Evolutionary conservation across 2,888 invertebrate genomes (phyloP).

Genomic region (Zootermopsis nevadensis): DNA sequence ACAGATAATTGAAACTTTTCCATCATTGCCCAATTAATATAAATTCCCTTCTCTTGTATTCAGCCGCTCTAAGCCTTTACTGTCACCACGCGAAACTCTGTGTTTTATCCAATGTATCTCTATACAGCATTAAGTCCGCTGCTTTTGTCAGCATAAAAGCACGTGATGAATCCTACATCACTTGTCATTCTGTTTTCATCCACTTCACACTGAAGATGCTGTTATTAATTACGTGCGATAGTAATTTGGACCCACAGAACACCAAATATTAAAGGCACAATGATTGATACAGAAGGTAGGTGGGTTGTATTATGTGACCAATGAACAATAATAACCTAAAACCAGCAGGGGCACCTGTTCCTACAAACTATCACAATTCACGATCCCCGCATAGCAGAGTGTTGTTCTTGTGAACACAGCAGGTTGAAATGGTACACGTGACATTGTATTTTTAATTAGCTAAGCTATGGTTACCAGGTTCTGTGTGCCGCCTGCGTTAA

Average conservation of each 20-base stretch:
- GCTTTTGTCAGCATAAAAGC: not conserved
- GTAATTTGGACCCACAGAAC: not conserved
- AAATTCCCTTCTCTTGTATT: not conserved
- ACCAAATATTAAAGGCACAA: constrained; percentile 18
- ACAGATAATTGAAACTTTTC: not conserved
- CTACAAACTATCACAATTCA: not conserved
- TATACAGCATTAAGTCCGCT: constrained; percentile 15
- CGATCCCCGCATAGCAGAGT: too few relatives aligned
- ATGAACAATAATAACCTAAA: not conserved
- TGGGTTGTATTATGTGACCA: not conserved
- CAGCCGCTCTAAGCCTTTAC: not conserved
- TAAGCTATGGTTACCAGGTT: too few relatives aligned
- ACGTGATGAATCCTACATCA: constrained; percentile 13
- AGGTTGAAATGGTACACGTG: too few relatives aligned
- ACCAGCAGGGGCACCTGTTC: not conserved
- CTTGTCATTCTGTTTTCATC: constrained; percentile 13
- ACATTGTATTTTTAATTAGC: too few relatives aligned
- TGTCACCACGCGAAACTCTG: not conserved
- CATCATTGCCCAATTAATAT: constrained; percentile 7
- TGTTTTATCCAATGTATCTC: not conserved
- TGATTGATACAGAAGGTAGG: not conserved
- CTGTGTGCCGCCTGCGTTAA: too few relatives aligned
- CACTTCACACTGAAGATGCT: not conserved
- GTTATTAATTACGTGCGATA: constrained; percentile 6
- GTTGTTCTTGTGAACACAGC: too few relatives aligned